Evolutionary conservation across 2,797 vertebrate genomes (phyloP).

Genomic region (Hypotaenidia okinawae): DNA sequence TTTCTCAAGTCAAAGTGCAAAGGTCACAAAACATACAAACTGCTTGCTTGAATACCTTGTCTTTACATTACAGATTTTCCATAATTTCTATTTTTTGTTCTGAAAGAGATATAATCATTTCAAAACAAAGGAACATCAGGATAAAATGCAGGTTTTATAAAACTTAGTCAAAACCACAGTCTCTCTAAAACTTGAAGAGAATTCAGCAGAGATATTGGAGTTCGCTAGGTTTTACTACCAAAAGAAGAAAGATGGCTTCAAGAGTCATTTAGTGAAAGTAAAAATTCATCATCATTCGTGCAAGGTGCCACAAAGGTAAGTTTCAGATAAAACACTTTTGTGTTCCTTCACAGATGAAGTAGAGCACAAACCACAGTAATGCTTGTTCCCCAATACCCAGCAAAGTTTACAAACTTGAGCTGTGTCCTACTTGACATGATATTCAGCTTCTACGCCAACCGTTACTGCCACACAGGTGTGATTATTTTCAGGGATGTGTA

Average conservation of each 20-base stretch:
- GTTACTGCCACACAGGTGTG: not conserved
- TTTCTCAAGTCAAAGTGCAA: not conserved
- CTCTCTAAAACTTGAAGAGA: not conserved
- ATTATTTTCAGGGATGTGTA: not conserved
- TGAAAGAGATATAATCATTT: not conserved
- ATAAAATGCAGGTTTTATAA: not conserved
- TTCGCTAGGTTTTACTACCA: not conserved
- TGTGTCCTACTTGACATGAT: not conserved
- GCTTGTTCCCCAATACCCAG: not conserved
- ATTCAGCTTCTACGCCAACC: not conserved
- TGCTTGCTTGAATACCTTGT: not conserved
- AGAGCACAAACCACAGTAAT: not conserved
- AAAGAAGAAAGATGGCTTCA: not conserved
- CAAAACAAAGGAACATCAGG: not conserved
- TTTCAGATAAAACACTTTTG: not conserved
- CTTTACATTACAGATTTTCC: not conserved
- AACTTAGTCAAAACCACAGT: not conserved
- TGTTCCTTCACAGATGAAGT: not conserved
- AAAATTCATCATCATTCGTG: not conserved
- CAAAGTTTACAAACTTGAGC: not conserved
- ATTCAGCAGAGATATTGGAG: not conserved
- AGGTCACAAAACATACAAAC: not conserved
- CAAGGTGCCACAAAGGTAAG: not conserved
- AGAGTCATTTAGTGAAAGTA: not conserved
- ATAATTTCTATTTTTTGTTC: not conserved